Evolutionary conservation across 2,888 invertebrate genomes (phyloP).

Genomic region (Nysson spinosus): DNA sequence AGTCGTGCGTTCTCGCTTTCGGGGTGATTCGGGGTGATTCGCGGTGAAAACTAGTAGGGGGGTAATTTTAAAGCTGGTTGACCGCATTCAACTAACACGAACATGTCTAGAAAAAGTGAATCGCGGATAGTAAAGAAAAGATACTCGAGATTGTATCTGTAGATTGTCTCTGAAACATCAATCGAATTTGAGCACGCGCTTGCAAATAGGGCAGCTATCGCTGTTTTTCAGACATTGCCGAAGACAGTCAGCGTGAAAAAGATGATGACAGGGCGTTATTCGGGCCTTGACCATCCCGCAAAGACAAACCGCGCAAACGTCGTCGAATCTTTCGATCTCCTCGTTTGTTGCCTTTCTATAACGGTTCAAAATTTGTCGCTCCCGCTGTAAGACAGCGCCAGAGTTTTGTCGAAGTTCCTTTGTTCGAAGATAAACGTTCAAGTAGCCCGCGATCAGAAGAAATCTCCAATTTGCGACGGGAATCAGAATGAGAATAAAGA

Average conservation of each 20-base stretch:
- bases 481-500: conserved; percentile 80
- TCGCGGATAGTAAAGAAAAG: not conserved
- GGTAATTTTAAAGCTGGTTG: too few relatives aligned
- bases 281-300: conserved; percentile 85
- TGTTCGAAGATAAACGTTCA: conserved; percentile 83
- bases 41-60: too few relatives aligned
- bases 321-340: conserved; percentile 84
- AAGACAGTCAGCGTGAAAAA: conserved; percentile 88
- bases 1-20: too few relatives aligned
- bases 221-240: conserved; percentile 85
- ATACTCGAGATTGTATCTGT: not conserved
- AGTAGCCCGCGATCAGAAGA: conserved; percentile 81
- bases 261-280: conserved; percentile 88
- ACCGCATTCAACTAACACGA: too few relatives aligned
- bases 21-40: too few relatives aligned
- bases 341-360: conserved; percentile 83
- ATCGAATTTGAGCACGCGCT: conserved; percentile 82
- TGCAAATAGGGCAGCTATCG: conserved; percentile 87
- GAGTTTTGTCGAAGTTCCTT: conserved; percentile 82
- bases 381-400: conserved; percentile 79
- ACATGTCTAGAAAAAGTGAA: too few relatives aligned
- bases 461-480: conserved; percentile 81
- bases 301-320: conserved; percentile 89
- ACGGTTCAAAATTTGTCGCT: conserved; percentile 81
- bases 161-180: conserved; percentile 53